Evolutionary conservation across 2,113 vertebrate genomes (phyloP).

Genomic region (Macheiramphus alcinus): DNA sequence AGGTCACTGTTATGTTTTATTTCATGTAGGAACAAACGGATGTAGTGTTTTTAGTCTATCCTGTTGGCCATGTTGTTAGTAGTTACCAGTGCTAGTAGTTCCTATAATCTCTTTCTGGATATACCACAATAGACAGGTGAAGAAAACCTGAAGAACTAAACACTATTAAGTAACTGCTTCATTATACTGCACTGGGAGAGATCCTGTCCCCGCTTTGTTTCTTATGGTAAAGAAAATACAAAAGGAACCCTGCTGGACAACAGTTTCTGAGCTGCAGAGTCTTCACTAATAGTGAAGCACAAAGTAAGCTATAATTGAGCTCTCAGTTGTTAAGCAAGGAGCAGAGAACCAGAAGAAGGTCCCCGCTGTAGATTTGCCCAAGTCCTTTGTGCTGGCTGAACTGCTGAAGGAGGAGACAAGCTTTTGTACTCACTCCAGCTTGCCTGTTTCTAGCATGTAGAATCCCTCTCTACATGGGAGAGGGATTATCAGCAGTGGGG

Average conservation of each 20-base stretch:
- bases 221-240: background rate
- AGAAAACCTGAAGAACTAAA: background rate
- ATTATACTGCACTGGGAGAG: background rate
- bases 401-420: background rate
- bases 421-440: background rate
- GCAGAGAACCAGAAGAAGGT: background rate
- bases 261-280: background rate
- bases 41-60: background rate
- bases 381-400: background rate
- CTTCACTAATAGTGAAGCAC: background rate
- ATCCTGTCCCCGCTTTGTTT: background rate
- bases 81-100: background rate
- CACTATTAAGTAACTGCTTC: background rate
- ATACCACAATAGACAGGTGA: background rate
- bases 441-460: background rate
- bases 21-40: background rate
- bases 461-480: background rate
- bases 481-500: background rate
- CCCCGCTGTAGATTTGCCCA: background rate
- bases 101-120: background rate
- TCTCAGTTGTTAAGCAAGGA: background rate
- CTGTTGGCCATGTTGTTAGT: background rate
- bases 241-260: background rate
- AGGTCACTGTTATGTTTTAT: background rate
- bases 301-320: background rate